A percentile compares a stretch with the other conserved stretches of the same genome.
phyloP scores from a whole-genome alignment of 2,113 vertebrate species.

The Sphaerodactylus townsendi region DNA sequence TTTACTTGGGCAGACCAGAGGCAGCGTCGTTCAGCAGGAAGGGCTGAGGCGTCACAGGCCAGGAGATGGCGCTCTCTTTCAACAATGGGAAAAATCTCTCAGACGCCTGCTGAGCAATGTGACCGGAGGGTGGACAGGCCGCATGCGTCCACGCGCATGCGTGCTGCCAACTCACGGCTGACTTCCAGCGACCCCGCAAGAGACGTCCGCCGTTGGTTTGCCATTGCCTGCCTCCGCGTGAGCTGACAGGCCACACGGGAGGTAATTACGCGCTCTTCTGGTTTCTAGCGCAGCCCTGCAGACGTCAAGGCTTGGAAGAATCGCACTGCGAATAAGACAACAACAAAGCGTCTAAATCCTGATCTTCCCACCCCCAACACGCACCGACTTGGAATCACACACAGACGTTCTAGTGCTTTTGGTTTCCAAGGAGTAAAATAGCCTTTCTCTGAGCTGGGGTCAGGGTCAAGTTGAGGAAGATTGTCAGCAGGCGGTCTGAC shows the following conservation, averaged over 20 bases:
- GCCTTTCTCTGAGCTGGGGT: background rate
- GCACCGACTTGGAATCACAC: background rate
- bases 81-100: background rate
- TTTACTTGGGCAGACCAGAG: background rate
- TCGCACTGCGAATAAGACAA: background rate
- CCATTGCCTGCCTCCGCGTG: no score
- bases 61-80: background rate
- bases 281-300: background rate
- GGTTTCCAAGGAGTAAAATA: background rate
- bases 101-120: background rate
- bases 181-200: no score
- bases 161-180: no score
- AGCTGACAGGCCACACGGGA: background rate
- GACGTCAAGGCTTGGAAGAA: background rate
- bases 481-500: background rate
- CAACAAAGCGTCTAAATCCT: background rate
- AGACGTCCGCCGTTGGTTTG: no score
- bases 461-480: background rate
- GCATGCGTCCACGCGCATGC: no score
- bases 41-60: background rate
- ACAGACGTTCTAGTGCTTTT: background rate
- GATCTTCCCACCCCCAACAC: background rate
- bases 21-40: background rate
- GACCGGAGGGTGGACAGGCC: no score
- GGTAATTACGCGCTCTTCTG: background rate